Base-by-base conservation (phyloP, 2,797 vertebrate genomes). In the Anableps anableps region DNA sequence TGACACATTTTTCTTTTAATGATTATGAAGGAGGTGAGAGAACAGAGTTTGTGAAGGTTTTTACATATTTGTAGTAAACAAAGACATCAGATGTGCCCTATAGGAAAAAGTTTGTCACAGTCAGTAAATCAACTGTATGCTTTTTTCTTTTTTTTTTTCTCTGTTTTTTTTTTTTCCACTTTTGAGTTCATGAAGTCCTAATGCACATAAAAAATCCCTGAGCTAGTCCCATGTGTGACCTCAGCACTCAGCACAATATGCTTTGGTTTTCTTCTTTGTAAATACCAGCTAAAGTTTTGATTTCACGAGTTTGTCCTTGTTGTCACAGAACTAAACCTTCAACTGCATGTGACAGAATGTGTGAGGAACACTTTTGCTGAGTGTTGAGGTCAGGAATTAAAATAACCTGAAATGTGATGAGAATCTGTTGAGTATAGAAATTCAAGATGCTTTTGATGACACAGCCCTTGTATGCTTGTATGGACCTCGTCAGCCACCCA, bases 401-500 rank as follows among this genome's bases (percentile, higher is more conserved):
- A 74, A 51, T 79, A 23, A 76, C 38, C 74, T 70, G 72, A 83
- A 78, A 80, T 66, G 75, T 76, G n/a, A 82, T 17, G 1, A 72
- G 70, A 72, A 73, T 72, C 70, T 77, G 45, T 26, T 29, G 17
- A 77, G 51, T 11, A 26, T 76, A 71, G 89, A 43, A 41, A 31
- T 84, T 80, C 48, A 1, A 88, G 86, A 92, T 91, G 91, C 91
- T 92, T 92, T 91, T 78, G 77, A 86, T 74, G 74, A 89, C 62
- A 50, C 81, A 86, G 85, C 86, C 88, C 76, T 29, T 45, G 58
- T 60, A 60, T 60, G 68, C 36, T 23, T 77, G 79, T 88, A 83
- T 75, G 89, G 89, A 91, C 92, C 88, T 88, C 81, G 88, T 90
- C 88, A 90, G 86, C 87, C 83, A 85, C 79, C 82, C 64, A 82